Conservation (phyloP, 2,888 invertebrate genomes). For the Nycteola revayana region DNA sequence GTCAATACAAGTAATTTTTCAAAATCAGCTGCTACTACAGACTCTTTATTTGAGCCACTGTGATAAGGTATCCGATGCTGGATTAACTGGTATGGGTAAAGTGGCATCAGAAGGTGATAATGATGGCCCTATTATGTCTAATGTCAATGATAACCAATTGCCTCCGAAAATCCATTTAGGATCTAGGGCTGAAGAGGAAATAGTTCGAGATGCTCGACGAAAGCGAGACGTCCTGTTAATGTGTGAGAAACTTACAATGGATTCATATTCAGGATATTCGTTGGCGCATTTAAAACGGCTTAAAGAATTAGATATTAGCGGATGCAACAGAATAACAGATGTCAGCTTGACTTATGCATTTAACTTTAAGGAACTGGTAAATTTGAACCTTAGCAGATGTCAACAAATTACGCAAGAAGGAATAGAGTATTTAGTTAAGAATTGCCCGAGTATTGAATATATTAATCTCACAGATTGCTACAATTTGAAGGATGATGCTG, state of each 20-base stretch:
- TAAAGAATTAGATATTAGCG: slow-evolving; percentile 83
- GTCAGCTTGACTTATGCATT: slow-evolving; percentile 86
- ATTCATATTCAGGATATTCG: slow-evolving; percentile 72
- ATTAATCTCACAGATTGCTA: slow-evolving; percentile 85
- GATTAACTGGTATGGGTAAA: slow-evolving; percentile 85
- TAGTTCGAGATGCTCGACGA: slow-evolving; percentile 84
- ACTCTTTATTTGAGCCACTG: slow-evolving; percentile 85
- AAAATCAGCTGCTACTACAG: slow-evolving; percentile 81
- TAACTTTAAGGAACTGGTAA: slow-evolving; percentile 83
- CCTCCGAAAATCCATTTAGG: slow-evolving; percentile 80
- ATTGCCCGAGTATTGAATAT: slow-evolving; percentile 87
- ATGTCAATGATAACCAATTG: slow-evolving; percentile 43
- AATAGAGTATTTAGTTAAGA: slow-evolving; percentile 82
- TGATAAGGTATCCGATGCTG: slow-evolving; percentile 86
- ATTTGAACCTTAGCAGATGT: slow-evolving; percentile 85
- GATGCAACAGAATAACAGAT: slow-evolving; percentile 87
- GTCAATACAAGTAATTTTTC: slow-evolving; percentile 85
- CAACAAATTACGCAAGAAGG: slow-evolving; percentile 86
- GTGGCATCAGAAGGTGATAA: slow-evolving; percentile 52
- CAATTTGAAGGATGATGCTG: slow-evolving; percentile 85
- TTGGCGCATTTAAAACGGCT: slow-evolving; percentile 80
- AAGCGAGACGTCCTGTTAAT: slow-evolving; percentile 84
- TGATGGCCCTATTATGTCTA: slow-evolving; percentile 58
- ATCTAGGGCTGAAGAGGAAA: slow-evolving; percentile 86
- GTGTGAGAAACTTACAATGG: slow-evolving; percentile 78